Conservation (phyloP, 2,113 vertebrate genomes). For the Dendrocopos noguchii region DNA sequence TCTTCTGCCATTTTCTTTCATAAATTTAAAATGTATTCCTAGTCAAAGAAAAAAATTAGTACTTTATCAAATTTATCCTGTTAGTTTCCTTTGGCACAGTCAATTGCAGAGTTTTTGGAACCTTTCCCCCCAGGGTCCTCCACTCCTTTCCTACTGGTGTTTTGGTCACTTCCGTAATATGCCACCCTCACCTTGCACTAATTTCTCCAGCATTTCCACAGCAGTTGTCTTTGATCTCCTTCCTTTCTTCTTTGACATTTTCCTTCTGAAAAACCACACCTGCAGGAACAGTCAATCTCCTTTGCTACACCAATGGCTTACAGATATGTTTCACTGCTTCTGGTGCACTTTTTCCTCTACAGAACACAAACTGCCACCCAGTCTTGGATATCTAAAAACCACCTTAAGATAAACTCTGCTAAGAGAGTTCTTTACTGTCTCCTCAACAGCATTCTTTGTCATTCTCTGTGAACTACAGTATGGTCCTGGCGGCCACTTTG, state of each 20-base stretch:
- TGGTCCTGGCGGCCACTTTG: neutral
- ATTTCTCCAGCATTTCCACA: neutral
- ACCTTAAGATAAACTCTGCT: neutral
- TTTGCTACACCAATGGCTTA: neutral
- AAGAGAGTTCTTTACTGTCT: neutral
- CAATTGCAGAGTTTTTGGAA: neutral
- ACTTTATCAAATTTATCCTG: neutral
- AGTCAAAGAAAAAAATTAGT: neutral
- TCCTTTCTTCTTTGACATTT: neutral
- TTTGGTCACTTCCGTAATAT: neutral
- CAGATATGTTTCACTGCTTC: neutral
- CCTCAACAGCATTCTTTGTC: neutral
- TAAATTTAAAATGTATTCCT: neutral
- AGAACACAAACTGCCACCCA: neutral
- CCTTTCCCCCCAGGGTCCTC: neutral
- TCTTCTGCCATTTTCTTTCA: neutral
- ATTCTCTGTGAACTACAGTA: neutral
- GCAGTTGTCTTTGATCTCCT: neutral
- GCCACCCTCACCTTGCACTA: neutral
- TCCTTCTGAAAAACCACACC: neutral
- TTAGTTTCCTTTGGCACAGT: neutral
- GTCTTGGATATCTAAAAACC: neutral
- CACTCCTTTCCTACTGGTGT: neutral
- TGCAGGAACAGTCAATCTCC: neutral
- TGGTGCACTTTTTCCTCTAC: neutral